Evolutionary conservation across 2,888 invertebrate genomes (phyloP).

Genomic region (Lepas anatifera): DNA sequence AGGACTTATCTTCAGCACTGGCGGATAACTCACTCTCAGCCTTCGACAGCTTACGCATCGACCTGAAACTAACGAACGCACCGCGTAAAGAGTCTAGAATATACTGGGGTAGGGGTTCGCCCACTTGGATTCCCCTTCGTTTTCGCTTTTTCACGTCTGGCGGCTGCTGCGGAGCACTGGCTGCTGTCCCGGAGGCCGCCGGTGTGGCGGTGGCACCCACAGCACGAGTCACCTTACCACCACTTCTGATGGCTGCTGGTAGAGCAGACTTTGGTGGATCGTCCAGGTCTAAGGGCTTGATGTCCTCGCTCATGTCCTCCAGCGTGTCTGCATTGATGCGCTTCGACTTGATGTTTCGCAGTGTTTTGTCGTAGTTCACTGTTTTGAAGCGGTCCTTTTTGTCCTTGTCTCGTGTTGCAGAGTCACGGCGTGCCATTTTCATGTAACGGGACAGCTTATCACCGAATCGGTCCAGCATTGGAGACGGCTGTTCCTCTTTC

Average conservation of each 20-base stretch:
- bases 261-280: constrained; percentile 7
- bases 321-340: constrained; percentile 66
- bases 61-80: constrained; percentile 17
- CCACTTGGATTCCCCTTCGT: constrained; percentile 23
- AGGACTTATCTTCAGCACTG: constrained; percentile 25
- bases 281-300: constrained; percentile 29
- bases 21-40: constrained; percentile 25
- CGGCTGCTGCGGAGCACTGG: background rate
- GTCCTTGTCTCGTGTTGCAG: constrained; percentile 56
- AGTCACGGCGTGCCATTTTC: constrained; percentile 72
- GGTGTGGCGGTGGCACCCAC: background rate
- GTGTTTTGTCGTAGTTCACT: constrained; percentile 73
- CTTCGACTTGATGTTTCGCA: constrained; percentile 68
- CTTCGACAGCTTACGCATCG: constrained; percentile 24
- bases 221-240: background rate
- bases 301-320: constrained; percentile 46
- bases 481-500: constrained; percentile 5
- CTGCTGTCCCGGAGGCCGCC: background rate
- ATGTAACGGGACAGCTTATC: constrained; percentile 75
- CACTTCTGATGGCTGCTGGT: background rate
- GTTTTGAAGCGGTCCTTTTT: constrained; percentile 71
- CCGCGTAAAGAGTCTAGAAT: constrained; percentile 16
- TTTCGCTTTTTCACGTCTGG: constrained; percentile 21
- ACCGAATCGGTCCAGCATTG: constrained; percentile 43
- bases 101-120: constrained; percentile 25